These are phyloP conservation scores for Indri indri DNA, from an alignment of 2,113 vertebrate species.

Conservation along the genomic window DNA sequence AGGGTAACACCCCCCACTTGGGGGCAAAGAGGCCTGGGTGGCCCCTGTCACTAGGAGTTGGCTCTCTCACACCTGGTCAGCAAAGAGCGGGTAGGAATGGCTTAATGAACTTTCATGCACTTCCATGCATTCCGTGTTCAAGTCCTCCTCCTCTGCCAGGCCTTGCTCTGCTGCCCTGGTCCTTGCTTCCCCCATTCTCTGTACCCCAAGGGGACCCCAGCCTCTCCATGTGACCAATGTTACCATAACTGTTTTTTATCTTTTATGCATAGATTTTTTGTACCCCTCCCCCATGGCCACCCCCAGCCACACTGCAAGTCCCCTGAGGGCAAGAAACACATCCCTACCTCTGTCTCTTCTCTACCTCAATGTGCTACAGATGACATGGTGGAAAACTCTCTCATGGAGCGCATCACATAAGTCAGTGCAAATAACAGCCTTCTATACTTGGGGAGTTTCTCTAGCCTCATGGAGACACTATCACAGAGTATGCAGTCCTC, in stretches of 20 bases:
- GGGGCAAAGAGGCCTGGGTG: not conserved
- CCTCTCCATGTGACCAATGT: not conserved
- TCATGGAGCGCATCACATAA: not conserved
- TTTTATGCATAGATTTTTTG: not conserved
- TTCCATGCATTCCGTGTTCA: not conserved
- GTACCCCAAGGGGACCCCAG: not conserved
- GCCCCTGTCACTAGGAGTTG: not conserved
- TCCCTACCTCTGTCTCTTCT: not conserved
- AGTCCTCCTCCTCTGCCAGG: not conserved
- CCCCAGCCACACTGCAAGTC: not conserved
- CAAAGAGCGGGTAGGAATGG: not conserved
- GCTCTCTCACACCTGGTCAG: not conserved
- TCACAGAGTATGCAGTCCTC: not conserved
- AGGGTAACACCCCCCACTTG: not conserved
- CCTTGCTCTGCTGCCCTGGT: not conserved
- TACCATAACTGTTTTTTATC: not conserved
- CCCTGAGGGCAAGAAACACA: not conserved
- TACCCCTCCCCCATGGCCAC: not conserved
- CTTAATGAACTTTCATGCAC: not conserved
- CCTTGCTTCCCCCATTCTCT: not conserved
- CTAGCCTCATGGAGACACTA: not conserved
- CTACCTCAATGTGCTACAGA: not conserved
- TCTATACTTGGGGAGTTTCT: not conserved
- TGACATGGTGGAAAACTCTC: not conserved
- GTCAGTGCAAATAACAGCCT: not conserved